Evolutionary conservation across 2,113 vertebrate genomes (phyloP).

Genomic region (Ceratotherium simum): DNA sequence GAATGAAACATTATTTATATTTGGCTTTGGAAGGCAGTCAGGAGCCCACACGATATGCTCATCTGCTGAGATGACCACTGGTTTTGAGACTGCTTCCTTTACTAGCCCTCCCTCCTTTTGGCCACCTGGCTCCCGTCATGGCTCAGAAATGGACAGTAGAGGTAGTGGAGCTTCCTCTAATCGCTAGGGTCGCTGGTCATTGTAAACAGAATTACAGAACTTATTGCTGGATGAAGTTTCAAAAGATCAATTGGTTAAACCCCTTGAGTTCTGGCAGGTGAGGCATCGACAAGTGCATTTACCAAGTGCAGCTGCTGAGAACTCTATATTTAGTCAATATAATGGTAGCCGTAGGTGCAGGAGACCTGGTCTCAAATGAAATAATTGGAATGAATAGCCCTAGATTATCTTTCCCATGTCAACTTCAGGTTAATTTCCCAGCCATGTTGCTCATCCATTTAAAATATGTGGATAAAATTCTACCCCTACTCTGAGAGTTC

Average conservation of each 20-base stretch:
- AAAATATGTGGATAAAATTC: not conserved
- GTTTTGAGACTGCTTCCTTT: not conserved
- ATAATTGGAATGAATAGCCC: not conserved
- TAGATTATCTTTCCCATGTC: not conserved
- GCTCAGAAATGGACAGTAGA: not conserved
- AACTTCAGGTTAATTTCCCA: not conserved
- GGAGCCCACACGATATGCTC: not conserved
- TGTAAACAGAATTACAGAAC: not conserved
- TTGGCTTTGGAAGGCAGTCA: not conserved
- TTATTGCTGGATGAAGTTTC: not conserved
- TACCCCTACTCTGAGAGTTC: too few relatives aligned
- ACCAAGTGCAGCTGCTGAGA: not conserved
- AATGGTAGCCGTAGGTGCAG: not conserved
- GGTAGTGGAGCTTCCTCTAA: not conserved
- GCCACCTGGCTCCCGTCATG: not conserved
- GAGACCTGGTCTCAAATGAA: not conserved
- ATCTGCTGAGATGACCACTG: not conserved
- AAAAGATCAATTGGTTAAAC: not conserved
- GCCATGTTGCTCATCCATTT: not conserved
- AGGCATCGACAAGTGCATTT: not conserved
- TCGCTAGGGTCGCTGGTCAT: not conserved
- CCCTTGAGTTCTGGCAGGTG: not conserved
- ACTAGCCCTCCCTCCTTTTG: not conserved
- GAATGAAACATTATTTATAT: not conserved
- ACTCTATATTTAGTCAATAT: not conserved